Conservation (phyloP, 2,888 invertebrate species). For the Salpingus planirostris region DNA sequence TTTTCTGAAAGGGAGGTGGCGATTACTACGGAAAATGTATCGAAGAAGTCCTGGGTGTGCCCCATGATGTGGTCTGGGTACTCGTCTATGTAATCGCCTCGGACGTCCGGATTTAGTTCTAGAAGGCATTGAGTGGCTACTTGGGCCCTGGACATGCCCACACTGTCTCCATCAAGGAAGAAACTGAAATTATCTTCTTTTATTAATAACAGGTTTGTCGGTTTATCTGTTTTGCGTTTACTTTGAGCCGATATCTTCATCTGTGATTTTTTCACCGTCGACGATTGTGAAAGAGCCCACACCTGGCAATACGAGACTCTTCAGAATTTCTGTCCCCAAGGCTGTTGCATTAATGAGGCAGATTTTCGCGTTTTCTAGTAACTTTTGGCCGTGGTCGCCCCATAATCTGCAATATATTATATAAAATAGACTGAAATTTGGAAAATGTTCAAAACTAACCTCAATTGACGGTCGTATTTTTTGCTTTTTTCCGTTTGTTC, state of each 20-base stretch:
- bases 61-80: constrained; percentile 73
- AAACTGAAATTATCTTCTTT: too few relatives aligned
- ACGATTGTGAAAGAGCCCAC: constrained; percentile 88
- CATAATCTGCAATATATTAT: constrained; percentile 79
- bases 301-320: constrained; percentile 91
- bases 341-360: constrained; percentile 92
- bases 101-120: constrained; percentile 88
- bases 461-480: constrained; percentile 67
- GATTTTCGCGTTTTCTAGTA: constrained; percentile 81
- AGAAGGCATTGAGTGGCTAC: constrained; percentile 71
- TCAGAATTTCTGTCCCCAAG: constrained; percentile 89
- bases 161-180: constrained; percentile 73
- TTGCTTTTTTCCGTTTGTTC: constrained; percentile 59
- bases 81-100: constrained; percentile 88
- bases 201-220: too few relatives aligned
- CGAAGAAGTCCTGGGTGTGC: constrained; percentile 83
- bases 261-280: constrained; percentile 77
- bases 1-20: constrained; percentile 69
- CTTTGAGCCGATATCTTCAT: constrained; percentile 93
- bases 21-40: constrained; percentile 78
- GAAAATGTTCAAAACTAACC: constrained; percentile 24
- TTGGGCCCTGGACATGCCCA: constrained; percentile 78
- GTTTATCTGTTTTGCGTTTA: constrained; percentile 34
- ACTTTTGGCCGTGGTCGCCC: constrained; percentile 95
- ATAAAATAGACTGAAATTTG: too few relatives aligned